These are phyloP conservation scores for Pedicia rivosa DNA, from an alignment of 2,888 invertebrate genomes.

Conservation along the genomic window DNA sequence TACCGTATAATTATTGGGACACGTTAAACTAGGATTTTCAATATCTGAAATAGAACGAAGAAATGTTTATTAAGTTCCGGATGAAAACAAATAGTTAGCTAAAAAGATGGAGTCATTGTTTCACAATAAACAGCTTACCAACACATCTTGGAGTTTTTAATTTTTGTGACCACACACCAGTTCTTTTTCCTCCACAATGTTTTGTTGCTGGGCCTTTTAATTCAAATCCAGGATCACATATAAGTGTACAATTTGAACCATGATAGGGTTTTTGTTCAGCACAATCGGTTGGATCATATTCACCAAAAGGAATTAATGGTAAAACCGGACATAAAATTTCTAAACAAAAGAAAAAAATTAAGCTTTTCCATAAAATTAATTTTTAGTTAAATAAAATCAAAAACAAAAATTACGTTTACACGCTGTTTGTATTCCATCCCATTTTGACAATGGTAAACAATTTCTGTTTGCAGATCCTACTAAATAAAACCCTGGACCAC, in stretches of 20 bases:
- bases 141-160: slow-evolving; percentile 30
- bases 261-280: slow-evolving; percentile 36
- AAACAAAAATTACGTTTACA: slow-evolving; percentile 53
- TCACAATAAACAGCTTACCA: slow-evolving; percentile 24
- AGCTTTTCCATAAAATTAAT: not conserved
- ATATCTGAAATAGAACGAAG: slow-evolving; percentile 33
- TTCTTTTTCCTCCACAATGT: slow-evolving; percentile 35
- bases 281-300: slow-evolving; percentile 37
- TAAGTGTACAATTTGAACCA: slow-evolving; percentile 39
- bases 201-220: slow-evolving; percentile 36
- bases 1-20: slow-evolving; percentile 33
- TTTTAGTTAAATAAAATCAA: not conserved
- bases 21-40: slow-evolving; percentile 38
- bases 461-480: slow-evolving; percentile 45
- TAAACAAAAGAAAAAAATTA: slow-evolving; percentile 13
- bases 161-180: slow-evolving; percentile 37
- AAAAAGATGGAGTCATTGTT: not conserved
- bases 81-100: slow-evolving; percentile 3
- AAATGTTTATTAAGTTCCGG: not conserved
- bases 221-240: slow-evolving; percentile 41
- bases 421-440: slow-evolving; percentile 48
- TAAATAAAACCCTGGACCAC: slow-evolving; percentile 42
- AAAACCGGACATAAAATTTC: slow-evolving; percentile 34
- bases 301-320: slow-evolving; percentile 35
- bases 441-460: slow-evolving; percentile 47